phyloP scores from a whole-genome alignment of 1,140 invertebrate species.

The Thaumatotibia leucotreta region DNA sequence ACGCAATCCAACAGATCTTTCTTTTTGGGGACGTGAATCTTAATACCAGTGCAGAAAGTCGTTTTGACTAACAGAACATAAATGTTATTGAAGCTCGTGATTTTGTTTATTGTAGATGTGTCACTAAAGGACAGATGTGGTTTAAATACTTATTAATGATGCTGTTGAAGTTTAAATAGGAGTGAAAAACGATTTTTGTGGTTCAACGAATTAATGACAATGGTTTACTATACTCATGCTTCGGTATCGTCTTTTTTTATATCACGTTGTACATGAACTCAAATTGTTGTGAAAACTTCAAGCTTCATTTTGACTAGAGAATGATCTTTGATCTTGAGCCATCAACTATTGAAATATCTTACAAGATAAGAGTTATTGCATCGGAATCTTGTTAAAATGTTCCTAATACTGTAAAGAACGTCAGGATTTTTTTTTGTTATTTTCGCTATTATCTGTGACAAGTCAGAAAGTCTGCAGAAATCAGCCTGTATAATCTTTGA shows the following conservation, averaged over 20 bases:
- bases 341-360: too few relatives aligned
- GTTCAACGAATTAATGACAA: background rate
- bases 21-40: background rate
- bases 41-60: background rate
- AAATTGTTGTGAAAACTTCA: background rate
- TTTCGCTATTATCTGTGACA: too few relatives aligned
- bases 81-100: background rate
- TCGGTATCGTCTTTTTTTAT: background rate
- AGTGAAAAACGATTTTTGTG: slow-evolving; percentile 6
- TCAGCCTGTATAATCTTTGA: too few relatives aligned
- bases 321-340: too few relatives aligned
- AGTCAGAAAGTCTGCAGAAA: too few relatives aligned
- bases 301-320: too few relatives aligned
- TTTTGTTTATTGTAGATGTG: slow-evolving; percentile 13
- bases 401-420: too few relatives aligned
- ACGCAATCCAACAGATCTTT: background rate
- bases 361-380: too few relatives aligned
- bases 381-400: too few relatives aligned
- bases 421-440: too few relatives aligned
- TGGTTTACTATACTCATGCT: background rate
- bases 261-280: background rate
- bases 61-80: background rate
- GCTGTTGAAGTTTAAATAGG: slow-evolving; percentile 13
- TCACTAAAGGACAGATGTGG: slow-evolving; percentile 23
- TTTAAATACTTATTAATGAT: slow-evolving; percentile 27